These are phyloP conservation scores for Xerus rutilus DNA, from an alignment of 2,797 vertebrate species.

Conservation along the genomic window DNA sequence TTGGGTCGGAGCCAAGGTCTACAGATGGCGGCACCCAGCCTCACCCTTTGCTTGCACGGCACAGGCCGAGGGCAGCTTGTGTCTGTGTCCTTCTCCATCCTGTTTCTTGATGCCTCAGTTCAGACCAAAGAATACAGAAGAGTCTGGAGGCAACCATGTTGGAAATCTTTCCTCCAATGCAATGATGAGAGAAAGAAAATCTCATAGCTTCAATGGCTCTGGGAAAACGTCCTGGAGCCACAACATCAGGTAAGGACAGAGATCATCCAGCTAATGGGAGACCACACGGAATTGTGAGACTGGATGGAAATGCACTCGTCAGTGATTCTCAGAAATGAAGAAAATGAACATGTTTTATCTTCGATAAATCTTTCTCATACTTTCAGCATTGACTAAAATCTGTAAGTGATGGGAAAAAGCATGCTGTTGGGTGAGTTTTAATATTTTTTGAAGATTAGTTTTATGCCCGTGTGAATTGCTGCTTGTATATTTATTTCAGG, in stretches of 20 bases:
- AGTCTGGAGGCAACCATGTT: not conserved
- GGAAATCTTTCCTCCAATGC: not conserved
- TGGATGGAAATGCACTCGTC: not conserved
- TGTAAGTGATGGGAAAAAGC: not conserved
- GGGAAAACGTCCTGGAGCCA: slow-evolving; percentile 77
- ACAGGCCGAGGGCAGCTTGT: not conserved
- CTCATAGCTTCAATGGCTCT: not conserved
- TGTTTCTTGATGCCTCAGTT: not conserved
- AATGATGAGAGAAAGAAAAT: not conserved
- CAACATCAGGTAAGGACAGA: slow-evolving; percentile 66
- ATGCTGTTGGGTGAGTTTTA: not conserved
- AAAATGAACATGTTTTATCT: not conserved
- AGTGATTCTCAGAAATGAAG: not conserved
- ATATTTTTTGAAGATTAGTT: not conserved
- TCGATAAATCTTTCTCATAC: not conserved
- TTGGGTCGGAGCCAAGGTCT: not conserved
- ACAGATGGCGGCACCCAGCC: fast-evolving
- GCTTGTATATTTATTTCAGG: slow-evolving; percentile 17
- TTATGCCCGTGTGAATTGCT: not conserved
- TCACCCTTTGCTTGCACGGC: too few relatives aligned
- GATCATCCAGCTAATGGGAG: not conserved
- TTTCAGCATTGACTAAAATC: not conserved
- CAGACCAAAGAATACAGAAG: not conserved
- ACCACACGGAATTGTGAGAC: not conserved
- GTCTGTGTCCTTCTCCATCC: fast-evolving